These are phyloP conservation scores for Saccostrea glomerata DNA, from an alignment of 1,140 invertebrate species.

Conservation along the genomic window DNA sequence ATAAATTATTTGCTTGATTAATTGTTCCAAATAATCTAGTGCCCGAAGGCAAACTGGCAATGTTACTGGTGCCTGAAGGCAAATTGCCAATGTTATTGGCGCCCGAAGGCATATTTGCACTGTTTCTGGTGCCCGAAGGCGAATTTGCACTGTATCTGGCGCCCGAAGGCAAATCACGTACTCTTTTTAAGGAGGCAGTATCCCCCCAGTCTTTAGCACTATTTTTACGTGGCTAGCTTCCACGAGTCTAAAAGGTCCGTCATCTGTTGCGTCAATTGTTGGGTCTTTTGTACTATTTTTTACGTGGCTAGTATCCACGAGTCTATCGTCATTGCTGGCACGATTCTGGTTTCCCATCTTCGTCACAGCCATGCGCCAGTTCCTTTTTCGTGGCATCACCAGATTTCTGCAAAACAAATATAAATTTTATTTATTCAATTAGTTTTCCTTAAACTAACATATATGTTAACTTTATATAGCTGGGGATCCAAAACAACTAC, in stretches of 20 bases:
- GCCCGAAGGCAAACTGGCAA: background rate
- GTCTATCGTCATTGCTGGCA: background rate
- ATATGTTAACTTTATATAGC: no score
- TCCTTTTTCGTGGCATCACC: background rate
- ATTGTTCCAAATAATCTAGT: background rate
- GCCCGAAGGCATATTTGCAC: background rate
- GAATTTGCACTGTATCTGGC: no score
- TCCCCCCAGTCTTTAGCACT: background rate
- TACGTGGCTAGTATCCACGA: background rate
- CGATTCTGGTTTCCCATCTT: conserved; percentile 8
- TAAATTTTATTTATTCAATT: no score
- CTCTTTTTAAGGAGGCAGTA: conserved; percentile 1
- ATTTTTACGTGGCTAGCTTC: background rate
- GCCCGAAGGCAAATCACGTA: background rate
- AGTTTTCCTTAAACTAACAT: no score
- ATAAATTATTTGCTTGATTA: conserved; percentile 26
- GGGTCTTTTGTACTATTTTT: background rate
- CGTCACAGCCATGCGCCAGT: background rate
- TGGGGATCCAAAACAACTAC: no score
- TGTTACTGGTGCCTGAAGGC: background rate
- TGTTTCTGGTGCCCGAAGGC: no score
- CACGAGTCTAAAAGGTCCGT: background rate
- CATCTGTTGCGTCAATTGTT: background rate
- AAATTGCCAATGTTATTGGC: background rate
- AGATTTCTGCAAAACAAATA: background rate